Evolutionary conservation across 1,140 invertebrate species (phyloP).

Genomic region (Nymphalis io): DNA sequence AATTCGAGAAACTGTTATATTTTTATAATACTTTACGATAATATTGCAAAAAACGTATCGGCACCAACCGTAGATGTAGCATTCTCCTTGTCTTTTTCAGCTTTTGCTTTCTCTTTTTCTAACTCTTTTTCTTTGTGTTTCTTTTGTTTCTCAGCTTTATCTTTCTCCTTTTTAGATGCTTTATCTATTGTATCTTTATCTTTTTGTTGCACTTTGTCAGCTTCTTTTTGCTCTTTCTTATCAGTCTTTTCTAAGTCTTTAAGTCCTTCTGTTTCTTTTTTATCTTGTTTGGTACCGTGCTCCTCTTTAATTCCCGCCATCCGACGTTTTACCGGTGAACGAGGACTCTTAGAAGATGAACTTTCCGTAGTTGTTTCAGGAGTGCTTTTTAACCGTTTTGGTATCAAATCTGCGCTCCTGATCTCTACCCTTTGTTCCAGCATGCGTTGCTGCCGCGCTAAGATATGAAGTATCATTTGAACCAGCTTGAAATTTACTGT

Average conservation of each 20-base stretch:
- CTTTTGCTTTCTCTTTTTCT: constrained; percentile 26
- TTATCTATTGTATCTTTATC: constrained; percentile 27
- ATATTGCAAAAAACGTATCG: too few species aligned
- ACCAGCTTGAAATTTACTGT: constrained; percentile 62
- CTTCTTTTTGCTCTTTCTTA: constrained; percentile 19
- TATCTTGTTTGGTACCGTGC: constrained; percentile 12
- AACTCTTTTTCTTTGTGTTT: constrained; percentile 22
- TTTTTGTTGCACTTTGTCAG: constrained; percentile 15
- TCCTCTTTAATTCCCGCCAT: constrained; percentile 27
- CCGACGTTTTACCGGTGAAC: constrained; percentile 10
- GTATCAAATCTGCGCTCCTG: constrained; percentile 6
- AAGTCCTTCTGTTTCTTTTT: constrained; percentile 13
- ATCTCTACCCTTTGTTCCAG: constrained; percentile 63
- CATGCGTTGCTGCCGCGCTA: constrained; percentile 64
- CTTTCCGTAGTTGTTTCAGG: constrained; percentile 32
- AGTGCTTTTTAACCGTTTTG: constrained; percentile 14
- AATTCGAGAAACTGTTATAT: too few species aligned
- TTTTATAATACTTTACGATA: constrained; percentile 8
- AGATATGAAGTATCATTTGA: constrained; percentile 59
- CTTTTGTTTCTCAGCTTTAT: constrained; percentile 25
- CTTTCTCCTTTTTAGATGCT: constrained; percentile 22
- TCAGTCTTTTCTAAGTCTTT: constrained; percentile 17
- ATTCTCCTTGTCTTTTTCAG: constrained; percentile 22
- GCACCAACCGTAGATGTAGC: too few species aligned
- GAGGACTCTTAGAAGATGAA: constrained; percentile 30